A percentile compares a stretch with the other conserved stretches of the same genome.
These are phyloP conservation scores for Caracal caracal DNA, from an alignment of 2,113 vertebrate species.

Conservation along the genomic window DNA sequence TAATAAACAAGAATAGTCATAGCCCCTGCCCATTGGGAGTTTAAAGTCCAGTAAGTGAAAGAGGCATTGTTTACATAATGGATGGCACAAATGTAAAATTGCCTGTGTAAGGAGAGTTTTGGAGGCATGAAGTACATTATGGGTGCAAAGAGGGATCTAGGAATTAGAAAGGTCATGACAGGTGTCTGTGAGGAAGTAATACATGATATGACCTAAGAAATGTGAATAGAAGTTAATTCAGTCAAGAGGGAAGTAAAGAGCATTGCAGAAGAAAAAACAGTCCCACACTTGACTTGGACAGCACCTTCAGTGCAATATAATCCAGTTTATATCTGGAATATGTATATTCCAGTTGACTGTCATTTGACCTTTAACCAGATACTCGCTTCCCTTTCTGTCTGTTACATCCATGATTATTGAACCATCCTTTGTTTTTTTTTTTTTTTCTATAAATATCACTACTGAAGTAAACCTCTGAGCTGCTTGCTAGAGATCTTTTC, in stretches of 20 bases:
- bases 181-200: neutral
- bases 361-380: neutral
- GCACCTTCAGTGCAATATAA: neutral
- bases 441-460: neutral
- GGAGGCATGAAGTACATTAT: neutral
- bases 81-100: neutral
- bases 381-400: neutral
- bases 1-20: neutral
- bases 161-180: neutral
- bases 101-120: neutral
- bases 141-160: neutral
- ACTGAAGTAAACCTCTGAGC: neutral
- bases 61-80: neutral
- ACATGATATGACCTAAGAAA: neutral
- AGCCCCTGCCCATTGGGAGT: neutral
- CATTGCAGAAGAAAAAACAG: neutral
- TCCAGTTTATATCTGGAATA: neutral
- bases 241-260: neutral
- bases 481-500: neutral
- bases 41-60: neutral
- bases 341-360: neutral
- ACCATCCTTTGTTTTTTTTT: fast-evolving
- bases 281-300: neutral
- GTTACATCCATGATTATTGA: neutral
- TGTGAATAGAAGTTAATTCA: neutral